Evolutionary conservation across 2,797 vertebrate genomes (phyloP).

Genomic region (Atherinosoma microstoma): DNA sequence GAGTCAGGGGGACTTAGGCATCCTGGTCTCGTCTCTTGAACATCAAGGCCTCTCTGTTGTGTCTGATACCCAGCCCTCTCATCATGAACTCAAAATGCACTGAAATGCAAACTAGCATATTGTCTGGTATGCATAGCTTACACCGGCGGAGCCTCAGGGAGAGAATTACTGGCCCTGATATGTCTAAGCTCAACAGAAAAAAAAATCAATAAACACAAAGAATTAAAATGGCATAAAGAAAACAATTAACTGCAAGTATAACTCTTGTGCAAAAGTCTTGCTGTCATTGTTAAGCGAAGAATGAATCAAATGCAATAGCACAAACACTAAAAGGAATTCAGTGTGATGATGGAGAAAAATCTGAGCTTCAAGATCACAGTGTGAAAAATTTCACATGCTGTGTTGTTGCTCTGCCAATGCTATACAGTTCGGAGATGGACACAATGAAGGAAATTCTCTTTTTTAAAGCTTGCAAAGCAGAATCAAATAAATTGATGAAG

Average conservation of each 20-base stretch:
- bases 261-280: slow-evolving; percentile 45
- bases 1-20: slow-evolving; percentile 43
- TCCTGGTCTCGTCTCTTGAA: slow-evolving; percentile 62
- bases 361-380: slow-evolving; percentile 50
- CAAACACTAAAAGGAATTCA: slow-evolving; percentile 51
- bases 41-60: slow-evolving; percentile 66
- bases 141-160: neutral
- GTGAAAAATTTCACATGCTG: slow-evolving; percentile 61
- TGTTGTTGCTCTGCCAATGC: slow-evolving; percentile 44
- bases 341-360: slow-evolving; percentile 61
- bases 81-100: slow-evolving; percentile 41
- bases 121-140: slow-evolving; percentile 19
- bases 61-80: slow-evolving; percentile 64
- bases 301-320: slow-evolving; percentile 58
- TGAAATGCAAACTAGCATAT: slow-evolving; percentile 32
- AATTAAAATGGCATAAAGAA: slow-evolving; percentile 34
- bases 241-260: slow-evolving; percentile 14
- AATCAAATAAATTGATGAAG: neutral
- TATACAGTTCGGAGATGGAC: slow-evolving; percentile 1
- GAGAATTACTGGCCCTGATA: slow-evolving; percentile 22
- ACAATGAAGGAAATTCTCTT: neutral
- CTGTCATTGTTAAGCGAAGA: slow-evolving; percentile 41
- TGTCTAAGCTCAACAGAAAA: slow-evolving; percentile 21
- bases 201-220: slow-evolving; percentile 45
- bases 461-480: slow-evolving; percentile 35